A percentile compares a stretch with the other conserved stretches of the same genome.
phyloP scores from a whole-genome alignment of 2,113 vertebrate genomes.

The Nanger granti region DNA sequence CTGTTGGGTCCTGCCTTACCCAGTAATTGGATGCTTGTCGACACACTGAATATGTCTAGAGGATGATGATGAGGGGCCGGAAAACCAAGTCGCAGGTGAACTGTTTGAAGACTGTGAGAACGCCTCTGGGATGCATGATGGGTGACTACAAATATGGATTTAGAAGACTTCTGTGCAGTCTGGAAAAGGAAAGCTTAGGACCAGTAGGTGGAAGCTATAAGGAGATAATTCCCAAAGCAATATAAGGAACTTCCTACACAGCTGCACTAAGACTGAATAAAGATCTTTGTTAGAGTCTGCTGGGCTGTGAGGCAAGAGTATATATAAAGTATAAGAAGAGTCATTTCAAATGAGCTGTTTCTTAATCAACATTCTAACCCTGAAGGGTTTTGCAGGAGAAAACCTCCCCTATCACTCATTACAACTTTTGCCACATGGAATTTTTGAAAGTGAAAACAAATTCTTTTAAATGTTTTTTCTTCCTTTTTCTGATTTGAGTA shows the following conservation, averaged over 20 bases:
- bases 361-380: neutral
- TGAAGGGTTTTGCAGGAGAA: neutral
- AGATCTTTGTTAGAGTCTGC: neutral
- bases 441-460: constrained; percentile 24
- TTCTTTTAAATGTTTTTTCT: neutral
- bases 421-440: neutral
- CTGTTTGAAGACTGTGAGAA: neutral
- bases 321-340: neutral
- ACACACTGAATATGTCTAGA: neutral
- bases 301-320: neutral
- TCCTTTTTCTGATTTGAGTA: neutral
- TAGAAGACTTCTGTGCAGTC: neutral
- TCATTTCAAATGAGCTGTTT: neutral
- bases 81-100: neutral
- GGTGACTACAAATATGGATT: neutral
- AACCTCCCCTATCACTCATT: neutral
- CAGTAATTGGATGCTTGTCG: neutral
- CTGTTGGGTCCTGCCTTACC: neutral
- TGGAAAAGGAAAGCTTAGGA: neutral
- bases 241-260: neutral
- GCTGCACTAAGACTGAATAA: neutral
- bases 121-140: neutral
- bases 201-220: neutral
- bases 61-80: neutral
- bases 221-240: neutral